A percentile compares a stretch with the other conserved stretches of the same genome.
These are phyloP conservation scores for Helicoverpa armigera DNA, from an alignment of 1,140 invertebrate genomes.

Conservation along the genomic window DNA sequence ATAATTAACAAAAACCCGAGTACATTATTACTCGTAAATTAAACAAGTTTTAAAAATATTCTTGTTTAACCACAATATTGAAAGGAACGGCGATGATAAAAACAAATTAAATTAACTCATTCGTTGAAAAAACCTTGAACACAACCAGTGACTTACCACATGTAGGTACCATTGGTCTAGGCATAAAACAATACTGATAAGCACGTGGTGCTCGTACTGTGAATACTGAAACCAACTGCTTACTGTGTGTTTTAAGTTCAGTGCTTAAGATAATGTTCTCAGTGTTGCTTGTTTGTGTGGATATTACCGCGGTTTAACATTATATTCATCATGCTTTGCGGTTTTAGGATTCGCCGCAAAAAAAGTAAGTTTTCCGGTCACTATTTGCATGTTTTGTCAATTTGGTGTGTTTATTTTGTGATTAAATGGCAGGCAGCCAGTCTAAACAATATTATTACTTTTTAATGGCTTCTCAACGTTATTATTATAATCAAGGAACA, in stretches of 20 bases:
- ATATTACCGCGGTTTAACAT: conserved; percentile 61
- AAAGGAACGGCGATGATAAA: not conserved
- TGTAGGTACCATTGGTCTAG: conserved; percentile 56
- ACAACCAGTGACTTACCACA: conserved; percentile 31
- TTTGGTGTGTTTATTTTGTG: conserved; percentile 32
- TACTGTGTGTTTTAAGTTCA: conserved; percentile 77
- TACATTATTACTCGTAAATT: not conserved
- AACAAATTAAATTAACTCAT: conserved; percentile 36
- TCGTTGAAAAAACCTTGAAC: conserved; percentile 47
- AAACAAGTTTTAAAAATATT: conserved; percentile 3
- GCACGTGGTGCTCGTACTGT: conserved; percentile 66
- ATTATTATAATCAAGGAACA: conserved; percentile 34
- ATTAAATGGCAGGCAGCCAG: not conserved
- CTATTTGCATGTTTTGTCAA: not conserved
- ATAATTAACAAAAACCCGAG: conserved; percentile 22
- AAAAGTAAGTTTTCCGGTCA: conserved; percentile 66
- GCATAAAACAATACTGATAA: conserved; percentile 72
- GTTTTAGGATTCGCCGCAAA: conserved; percentile 76
- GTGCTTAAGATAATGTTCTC: conserved; percentile 74
- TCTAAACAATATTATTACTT: conserved; percentile 4
- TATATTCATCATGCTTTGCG: conserved; percentile 71
- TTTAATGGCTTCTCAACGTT: conserved; percentile 7
- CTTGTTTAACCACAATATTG: conserved; percentile 12
- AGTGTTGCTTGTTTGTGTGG: conserved; percentile 68
- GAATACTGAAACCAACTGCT: conserved; percentile 68